Percentiles rank a stretch among this genome's conserved stretches.
These are phyloP conservation scores for Dicycla oo DNA, from an alignment of 2,888 invertebrate species.

Conservation along the genomic window DNA sequence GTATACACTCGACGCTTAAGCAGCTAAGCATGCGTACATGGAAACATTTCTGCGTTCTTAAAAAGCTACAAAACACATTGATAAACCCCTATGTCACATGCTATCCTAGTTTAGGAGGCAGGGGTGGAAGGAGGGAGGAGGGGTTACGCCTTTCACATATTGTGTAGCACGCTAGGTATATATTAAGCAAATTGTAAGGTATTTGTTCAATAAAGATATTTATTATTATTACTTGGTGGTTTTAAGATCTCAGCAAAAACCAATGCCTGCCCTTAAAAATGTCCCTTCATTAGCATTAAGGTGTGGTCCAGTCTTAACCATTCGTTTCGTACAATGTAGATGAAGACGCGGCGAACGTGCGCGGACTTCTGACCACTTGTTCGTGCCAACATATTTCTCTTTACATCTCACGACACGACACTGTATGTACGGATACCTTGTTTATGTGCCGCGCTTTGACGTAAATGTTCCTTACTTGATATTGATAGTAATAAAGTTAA, in stretches of 20 bases:
- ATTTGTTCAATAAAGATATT: no score
- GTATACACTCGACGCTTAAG: not conserved
- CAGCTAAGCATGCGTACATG: not conserved
- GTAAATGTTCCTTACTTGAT: slow-evolving; percentile 71
- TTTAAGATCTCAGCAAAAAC: not conserved
- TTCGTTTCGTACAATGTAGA: slow-evolving; percentile 65
- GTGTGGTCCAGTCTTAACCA: slow-evolving; percentile 40
- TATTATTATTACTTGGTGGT: no score
- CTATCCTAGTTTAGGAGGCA: no score
- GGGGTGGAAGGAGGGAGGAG: no score
- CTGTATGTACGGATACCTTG: slow-evolving; percentile 63
- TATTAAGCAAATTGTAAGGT: no score
- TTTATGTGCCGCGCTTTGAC: slow-evolving; percentile 76
- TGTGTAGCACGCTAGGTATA: no score
- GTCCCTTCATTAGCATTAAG: slow-evolving; percentile 5
- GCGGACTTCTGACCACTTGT: slow-evolving; percentile 67
- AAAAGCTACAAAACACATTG: not conserved
- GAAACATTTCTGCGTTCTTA: not conserved
- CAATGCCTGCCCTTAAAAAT: not conserved
- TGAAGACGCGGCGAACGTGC: slow-evolving; percentile 76
- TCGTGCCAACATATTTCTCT: slow-evolving; percentile 75
- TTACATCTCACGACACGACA: slow-evolving; percentile 71
- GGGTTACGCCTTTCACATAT: no score
- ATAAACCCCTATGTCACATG: no score
- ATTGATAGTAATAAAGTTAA: slow-evolving; percentile 66